Evolutionary conservation across 2,888 invertebrate species (phyloP).

Genomic region (Eutolmus rufibarbis): DNA sequence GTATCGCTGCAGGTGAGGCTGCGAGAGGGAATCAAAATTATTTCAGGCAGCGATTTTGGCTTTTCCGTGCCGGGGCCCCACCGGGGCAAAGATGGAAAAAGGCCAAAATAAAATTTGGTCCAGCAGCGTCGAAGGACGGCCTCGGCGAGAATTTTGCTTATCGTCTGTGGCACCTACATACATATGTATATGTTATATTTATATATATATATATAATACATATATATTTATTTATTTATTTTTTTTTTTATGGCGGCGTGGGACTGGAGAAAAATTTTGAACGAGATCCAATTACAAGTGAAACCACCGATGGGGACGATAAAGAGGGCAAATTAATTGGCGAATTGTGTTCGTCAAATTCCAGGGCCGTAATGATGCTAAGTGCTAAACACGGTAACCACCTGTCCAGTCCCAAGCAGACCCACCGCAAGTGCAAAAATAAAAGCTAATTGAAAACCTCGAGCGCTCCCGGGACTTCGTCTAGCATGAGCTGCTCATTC

Average conservation of each 20-base stretch:
- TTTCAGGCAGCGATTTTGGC: neutral
- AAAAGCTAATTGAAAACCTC: conserved; percentile 7
- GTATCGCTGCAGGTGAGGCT: conserved; percentile 28
- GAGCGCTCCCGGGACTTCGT: neutral
- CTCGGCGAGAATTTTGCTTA: neutral
- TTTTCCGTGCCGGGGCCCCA: neutral
- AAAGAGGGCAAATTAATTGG: conserved; percentile 28
- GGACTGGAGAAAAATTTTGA: neutral
- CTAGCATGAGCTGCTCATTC: neutral
- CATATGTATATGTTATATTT: too few species aligned
- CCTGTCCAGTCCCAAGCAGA: neutral
- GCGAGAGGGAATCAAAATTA: conserved; percentile 12
- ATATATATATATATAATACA: neutral
- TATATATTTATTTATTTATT: neutral
- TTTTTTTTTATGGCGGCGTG: neutral
- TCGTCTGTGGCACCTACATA: neutral
- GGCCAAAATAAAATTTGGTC: neutral
- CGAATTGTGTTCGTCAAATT: conserved; percentile 30
- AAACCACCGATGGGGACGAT: conserved; percentile 19
- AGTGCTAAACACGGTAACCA: conserved; percentile 31
- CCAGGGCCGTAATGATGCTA: conserved; percentile 21
- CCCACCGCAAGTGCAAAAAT: neutral
- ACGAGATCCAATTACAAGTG: conserved; percentile 29
- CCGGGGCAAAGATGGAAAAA: neutral
- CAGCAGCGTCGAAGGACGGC: neutral